Conservation (phyloP, 2,888 invertebrate species). For the Cephus nigrinus region DNA sequence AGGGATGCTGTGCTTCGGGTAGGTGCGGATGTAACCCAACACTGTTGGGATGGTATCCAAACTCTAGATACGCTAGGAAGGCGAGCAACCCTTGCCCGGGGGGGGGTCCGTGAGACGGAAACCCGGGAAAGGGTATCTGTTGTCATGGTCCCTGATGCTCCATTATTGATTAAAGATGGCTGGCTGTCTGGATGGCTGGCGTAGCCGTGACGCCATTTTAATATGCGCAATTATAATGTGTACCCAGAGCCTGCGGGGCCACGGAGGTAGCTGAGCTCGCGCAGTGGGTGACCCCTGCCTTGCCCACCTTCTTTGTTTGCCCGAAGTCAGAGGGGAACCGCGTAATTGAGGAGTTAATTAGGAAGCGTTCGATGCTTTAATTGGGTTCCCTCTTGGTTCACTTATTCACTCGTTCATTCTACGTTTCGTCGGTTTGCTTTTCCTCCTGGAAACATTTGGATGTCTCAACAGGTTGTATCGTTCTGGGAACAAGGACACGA, state of each 20-base stretch:
- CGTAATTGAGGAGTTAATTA: constrained; percentile 65
- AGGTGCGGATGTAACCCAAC: constrained; percentile 35
- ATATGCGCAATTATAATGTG: constrained; percentile 66
- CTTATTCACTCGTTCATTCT: constrained; percentile 13
- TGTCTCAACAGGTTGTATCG: constrained; percentile 46
- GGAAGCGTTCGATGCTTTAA: constrained; percentile 61
- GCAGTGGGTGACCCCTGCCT: constrained; percentile 33
- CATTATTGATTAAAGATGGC: constrained; percentile 67
- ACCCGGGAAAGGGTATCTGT: constrained; percentile 61
- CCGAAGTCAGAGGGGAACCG: constrained; percentile 50
- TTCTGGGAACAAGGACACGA: not conserved
- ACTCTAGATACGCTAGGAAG: constrained; percentile 38
- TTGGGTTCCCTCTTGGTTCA: constrained; percentile 41
- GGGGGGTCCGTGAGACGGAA: constrained; percentile 55
- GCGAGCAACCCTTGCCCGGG: constrained; percentile 57
- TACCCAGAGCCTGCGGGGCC: constrained; percentile 40
- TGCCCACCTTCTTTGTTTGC: constrained; percentile 57
- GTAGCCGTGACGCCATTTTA: constrained; percentile 61
- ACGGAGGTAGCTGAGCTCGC: constrained; percentile 13
- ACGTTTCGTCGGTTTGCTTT: constrained; percentile 7
- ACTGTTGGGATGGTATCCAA: constrained; percentile 2
- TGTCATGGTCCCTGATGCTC: constrained; percentile 67
- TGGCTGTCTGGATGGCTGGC: constrained; percentile 39
- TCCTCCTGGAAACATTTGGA: not conserved
- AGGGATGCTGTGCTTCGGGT: not conserved